phyloP scores from a whole-genome alignment of 2,888 invertebrate genomes.

The Spilosoma lubricipeda region DNA sequence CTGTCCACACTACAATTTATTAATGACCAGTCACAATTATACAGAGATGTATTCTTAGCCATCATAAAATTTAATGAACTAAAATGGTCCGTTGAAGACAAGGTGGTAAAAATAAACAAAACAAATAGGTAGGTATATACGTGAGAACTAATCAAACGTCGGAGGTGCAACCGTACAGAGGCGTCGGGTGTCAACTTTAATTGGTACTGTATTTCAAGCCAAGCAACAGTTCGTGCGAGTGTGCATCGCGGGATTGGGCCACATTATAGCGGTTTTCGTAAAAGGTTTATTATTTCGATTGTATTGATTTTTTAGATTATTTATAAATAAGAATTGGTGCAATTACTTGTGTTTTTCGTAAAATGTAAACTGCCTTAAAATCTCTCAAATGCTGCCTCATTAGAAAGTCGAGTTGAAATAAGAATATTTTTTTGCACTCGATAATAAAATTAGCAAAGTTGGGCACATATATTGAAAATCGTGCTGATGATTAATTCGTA shows the following conservation, averaged over 20 bases:
- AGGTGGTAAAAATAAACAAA: constrained; percentile 35
- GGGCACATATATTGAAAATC: background rate
- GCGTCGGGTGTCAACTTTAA: constrained; percentile 83
- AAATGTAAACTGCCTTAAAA: too few relatives aligned
- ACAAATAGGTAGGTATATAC: constrained; percentile 57
- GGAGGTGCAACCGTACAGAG: constrained; percentile 76
- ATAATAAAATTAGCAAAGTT: background rate
- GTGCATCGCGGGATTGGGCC: constrained; percentile 58
- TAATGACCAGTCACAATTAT: background rate
- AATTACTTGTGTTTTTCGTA: too few relatives aligned
- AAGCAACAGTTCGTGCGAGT: constrained; percentile 71
- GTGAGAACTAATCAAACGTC: constrained; percentile 69
- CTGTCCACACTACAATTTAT: background rate
- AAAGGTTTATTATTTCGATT: background rate
- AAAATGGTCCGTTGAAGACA: constrained; percentile 21
- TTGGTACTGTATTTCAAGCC: constrained; percentile 83
- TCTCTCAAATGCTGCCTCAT: background rate
- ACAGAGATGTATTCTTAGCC: background rate
- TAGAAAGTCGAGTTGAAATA: background rate
- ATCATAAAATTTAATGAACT: constrained; percentile 17
- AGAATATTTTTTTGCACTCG: background rate
- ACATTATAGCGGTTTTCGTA: constrained; percentile 54
- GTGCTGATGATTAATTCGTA: too few relatives aligned
- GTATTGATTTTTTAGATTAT: background rate
- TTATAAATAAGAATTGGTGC: background rate